Conservation (phyloP, 2,888 invertebrate genomes). For the Lumbricus terrestris region DNA sequence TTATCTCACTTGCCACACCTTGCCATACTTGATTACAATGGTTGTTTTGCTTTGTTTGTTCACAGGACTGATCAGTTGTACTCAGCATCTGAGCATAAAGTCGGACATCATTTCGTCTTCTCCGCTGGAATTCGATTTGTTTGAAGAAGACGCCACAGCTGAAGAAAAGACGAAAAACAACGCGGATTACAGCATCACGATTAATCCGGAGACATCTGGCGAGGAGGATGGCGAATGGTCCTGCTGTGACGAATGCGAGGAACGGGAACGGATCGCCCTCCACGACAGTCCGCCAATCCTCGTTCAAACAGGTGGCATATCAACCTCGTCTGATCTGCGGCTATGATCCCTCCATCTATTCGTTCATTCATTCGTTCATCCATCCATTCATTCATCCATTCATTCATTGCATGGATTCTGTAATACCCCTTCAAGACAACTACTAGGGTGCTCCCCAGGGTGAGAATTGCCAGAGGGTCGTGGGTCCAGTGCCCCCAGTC, state of each 20-base stretch:
- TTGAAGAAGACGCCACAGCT: constrained; percentile 15
- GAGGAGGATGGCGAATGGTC: constrained; percentile 19
- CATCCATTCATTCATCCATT: neutral
- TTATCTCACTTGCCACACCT: neutral
- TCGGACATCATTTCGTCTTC: constrained; percentile 49
- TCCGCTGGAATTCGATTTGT: constrained; percentile 22
- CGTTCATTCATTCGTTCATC: too few species aligned
- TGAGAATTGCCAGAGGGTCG: too few species aligned
- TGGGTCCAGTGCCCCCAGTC: too few species aligned
- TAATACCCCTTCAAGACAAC: too few species aligned
- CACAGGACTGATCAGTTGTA: constrained; percentile 81
- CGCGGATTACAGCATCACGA: constrained; percentile 22
- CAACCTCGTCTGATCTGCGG: neutral
- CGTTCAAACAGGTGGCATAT: constrained; percentile 63
- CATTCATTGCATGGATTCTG: too few species aligned
- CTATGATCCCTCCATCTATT: neutral
- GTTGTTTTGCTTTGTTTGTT: constrained; percentile 23
- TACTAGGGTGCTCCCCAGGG: too few species aligned
- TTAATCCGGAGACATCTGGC: neutral
- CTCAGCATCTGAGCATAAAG: constrained; percentile 77
- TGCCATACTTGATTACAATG: neutral
- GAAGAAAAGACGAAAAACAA: constrained; percentile 30
- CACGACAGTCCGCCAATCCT: constrained; percentile 85
- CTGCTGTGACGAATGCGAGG: constrained; percentile 71
- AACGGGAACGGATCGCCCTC: constrained; percentile 80